A percentile compares a stretch with the other conserved stretches of the same genome.
phyloP scores from a whole-genome alignment of 1,140 invertebrate genomes.

The Drosophila rhopaloa region DNA sequence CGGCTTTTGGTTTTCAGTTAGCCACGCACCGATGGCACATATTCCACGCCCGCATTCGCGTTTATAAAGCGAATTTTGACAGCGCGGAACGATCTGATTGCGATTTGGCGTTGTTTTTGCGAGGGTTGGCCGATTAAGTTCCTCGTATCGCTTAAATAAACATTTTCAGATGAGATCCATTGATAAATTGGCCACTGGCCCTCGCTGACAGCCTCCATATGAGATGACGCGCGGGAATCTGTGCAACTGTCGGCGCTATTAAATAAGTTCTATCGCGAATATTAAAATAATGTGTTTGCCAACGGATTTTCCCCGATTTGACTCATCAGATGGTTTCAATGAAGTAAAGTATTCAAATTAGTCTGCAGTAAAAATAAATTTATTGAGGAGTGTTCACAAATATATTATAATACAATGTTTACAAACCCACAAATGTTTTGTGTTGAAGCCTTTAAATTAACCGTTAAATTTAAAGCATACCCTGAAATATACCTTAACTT shows the following conservation, averaged over 20 bases:
- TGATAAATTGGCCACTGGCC: constrained; percentile 67
- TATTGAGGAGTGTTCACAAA: neutral
- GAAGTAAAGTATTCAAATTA: neutral
- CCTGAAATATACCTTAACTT: neutral
- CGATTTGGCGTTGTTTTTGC: constrained; percentile 42
- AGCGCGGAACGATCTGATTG: constrained; percentile 72
- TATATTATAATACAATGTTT: neutral
- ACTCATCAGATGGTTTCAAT: neutral
- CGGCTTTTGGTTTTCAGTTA: constrained; percentile 46
- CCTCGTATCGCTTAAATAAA: constrained; percentile 65
- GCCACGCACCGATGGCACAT: constrained; percentile 75
- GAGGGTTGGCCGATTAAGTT: constrained; percentile 69
- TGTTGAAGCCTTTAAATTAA: constrained; percentile 2
- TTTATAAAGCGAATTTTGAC: constrained; percentile 77
- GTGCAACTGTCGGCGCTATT: constrained; percentile 46
- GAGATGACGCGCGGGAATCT: constrained; percentile 33
- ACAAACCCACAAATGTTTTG: constrained; percentile 1
- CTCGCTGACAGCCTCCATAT: constrained; percentile 52
- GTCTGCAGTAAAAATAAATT: neutral
- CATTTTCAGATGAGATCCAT: constrained; percentile 53
- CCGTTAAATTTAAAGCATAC: neutral
- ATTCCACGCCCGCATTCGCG: constrained; percentile 76
- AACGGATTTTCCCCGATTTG: neutral
- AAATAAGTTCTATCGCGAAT: constrained; percentile 7
- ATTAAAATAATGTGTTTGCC: constrained; percentile 16